Evolutionary conservation across 1,140 invertebrate species (phyloP), one percentile per base, ranked within the genome.

Genomic region (Conus betulinus): DNA sequence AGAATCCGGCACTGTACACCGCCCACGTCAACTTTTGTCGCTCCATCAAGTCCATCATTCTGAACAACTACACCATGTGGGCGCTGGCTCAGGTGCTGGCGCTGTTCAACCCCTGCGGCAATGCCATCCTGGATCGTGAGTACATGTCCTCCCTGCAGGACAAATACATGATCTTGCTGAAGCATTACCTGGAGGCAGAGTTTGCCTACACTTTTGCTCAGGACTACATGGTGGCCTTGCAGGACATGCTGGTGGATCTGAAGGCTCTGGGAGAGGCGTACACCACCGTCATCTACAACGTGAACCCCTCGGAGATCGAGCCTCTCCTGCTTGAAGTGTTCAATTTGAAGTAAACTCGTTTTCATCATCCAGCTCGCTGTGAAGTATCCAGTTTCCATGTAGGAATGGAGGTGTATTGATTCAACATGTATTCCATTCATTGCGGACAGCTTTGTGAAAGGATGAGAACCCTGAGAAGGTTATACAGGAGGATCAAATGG

Each of bases 261-360:
- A 97, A 98, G 91, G 97, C 97, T 93, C 95, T 99, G 60, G 98
- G 98, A 89, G 98, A 98, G 90, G 97, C 98, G 89, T 97, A 98
- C 82, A 97, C 98, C 13, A 97, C 97, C 53, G 97, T 98, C 52
- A 98, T 98, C 94, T 95, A 98, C 53, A 97, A 98, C 94, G 97
- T 98, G 2, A 98, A 99, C 96, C 98, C 98, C 83, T 97, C 97
- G 84, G 96, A 97, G 93, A 97, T 99, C 81, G 98, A 98, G 92
- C 98, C 98, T 7, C 95, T 99, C 53, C 96, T 99, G 39, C 97
- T 98, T 92, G 98, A 91, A 74, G 89, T 91, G 17, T 86, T 91
- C 23, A 91, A 91, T 74, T 74, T 91, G 11, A 91, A 91, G 39
- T 91, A 71, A 82, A 99, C 5, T 84, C 1, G 83, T 83, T 13